Evolutionary conservation across 2,797 vertebrate species (phyloP).

Genomic region (Botia almorhae): DNA sequence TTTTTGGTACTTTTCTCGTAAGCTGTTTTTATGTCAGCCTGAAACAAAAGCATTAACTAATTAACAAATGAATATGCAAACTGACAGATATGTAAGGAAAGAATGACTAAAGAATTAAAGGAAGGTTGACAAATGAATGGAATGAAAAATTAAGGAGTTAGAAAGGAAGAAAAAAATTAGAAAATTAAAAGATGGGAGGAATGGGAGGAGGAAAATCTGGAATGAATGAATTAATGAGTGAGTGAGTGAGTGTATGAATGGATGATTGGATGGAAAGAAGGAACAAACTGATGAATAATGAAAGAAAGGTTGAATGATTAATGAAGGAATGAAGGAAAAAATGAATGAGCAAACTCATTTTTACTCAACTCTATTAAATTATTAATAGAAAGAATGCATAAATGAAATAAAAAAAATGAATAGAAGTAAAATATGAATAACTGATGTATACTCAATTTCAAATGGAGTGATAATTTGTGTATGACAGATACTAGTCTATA

Average conservation of each 20-base stretch:
- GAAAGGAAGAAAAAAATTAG: background rate
- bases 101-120: too few relatives aligned
- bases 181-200: background rate
- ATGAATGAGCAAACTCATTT: background rate
- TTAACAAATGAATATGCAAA: background rate
- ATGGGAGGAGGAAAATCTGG: background rate
- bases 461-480: too few relatives aligned
- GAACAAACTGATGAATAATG: background rate
- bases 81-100: background rate
- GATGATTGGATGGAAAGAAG: background rate
- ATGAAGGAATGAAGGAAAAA: background rate
- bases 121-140: background rate
- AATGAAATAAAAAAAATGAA: background rate
- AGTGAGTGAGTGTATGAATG: background rate
- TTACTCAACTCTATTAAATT: too few relatives aligned
- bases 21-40: background rate
- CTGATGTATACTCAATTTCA: too few relatives aligned
- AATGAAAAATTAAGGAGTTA: too few relatives aligned
- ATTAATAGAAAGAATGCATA: background rate
- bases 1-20: background rate
- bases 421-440: background rate
- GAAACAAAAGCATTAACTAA: background rate
- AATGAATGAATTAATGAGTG: background rate
- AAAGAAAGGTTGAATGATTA: background rate
- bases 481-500: background rate